Evolutionary conservation across 2,888 invertebrate genomes (phyloP), one percentile per base, ranked within the genome.

Genomic region (Drosophila falleni): DNA sequence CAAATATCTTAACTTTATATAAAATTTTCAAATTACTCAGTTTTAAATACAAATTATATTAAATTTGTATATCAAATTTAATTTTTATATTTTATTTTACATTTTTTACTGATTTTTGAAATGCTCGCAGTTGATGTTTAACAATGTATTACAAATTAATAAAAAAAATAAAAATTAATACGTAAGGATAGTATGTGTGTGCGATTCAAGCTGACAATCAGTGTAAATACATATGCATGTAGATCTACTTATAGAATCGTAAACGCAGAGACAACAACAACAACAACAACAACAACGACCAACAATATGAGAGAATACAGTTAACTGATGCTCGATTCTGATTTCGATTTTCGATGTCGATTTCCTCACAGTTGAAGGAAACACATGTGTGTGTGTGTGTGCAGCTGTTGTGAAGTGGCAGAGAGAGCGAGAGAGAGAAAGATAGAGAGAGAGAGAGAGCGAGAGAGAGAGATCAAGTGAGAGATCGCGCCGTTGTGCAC

Each of bases 211-310:
- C 37, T n/a, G n/a, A 6, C 37, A 37, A n/a, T 37, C 37, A 37
- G n/a, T 37, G 37, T 80, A 77, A 62, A 69, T 69, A 67, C 64
- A 78, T 71, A 78, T 88, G 55, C 56, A 74, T 87, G 84, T 80
- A 71, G 78, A 68, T 73, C 84, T 84, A 84, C 84, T 84, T 89
- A 84, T 84, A 84, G 84, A 84, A 89, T 23, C 47, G 5, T 6
- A 66, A 76, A 69, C 70, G 73, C 76, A 72, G 64, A 67, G 76
- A 71, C 75, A 75, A 58, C 72, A 54, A 33, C 68, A 55, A 60
- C 72, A 54, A 33, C 68, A 55, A 60, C 65, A 15, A 19, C 10
- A 26, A 13, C 41, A 31, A 31, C 31, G 6, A 44, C 41, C 54
- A 47, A 53, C 64, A 29, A 31, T 50, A 55, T 19, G 62, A 54